These are phyloP conservation scores for Chiroxiphia lanceolata DNA, from an alignment of 2,797 vertebrate genomes.

Conservation along the genomic window DNA sequence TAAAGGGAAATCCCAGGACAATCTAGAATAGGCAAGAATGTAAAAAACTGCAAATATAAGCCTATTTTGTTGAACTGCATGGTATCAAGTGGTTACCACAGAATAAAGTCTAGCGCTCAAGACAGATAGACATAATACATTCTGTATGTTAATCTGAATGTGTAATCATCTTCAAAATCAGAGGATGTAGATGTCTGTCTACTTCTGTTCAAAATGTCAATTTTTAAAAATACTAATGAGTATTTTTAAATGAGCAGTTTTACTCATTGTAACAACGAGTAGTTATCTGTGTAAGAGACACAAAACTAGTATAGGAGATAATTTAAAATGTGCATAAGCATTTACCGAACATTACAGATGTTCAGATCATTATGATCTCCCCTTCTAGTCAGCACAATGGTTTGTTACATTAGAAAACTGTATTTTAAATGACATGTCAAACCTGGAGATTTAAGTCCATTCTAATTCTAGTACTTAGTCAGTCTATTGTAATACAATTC, in stretches of 20 bases:
- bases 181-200: not conserved
- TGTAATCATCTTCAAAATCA: not conserved
- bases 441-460: not conserved
- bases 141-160: not conserved
- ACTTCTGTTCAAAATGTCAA: not conserved
- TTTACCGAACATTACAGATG: not conserved
- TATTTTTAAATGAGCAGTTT: too few relatives aligned
- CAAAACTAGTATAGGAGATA: not conserved
- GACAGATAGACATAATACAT: not conserved
- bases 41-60: not conserved
- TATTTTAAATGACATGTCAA: not conserved
- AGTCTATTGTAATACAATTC: not conserved
- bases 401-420: not conserved
- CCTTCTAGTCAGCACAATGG: not conserved
- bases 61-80: not conserved
- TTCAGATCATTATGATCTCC: not conserved
- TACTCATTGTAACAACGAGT: not conserved
- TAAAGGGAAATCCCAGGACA: not conserved
- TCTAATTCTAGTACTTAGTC: conserved; percentile 15
- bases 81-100: not conserved
- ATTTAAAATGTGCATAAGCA: not conserved
- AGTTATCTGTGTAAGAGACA: not conserved
- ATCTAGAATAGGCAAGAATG: not conserved
- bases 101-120: not conserved
- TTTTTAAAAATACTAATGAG: not conserved